Conservation (phyloP, 2,888 invertebrate genomes). For the Gastrophysa polygoni region DNA sequence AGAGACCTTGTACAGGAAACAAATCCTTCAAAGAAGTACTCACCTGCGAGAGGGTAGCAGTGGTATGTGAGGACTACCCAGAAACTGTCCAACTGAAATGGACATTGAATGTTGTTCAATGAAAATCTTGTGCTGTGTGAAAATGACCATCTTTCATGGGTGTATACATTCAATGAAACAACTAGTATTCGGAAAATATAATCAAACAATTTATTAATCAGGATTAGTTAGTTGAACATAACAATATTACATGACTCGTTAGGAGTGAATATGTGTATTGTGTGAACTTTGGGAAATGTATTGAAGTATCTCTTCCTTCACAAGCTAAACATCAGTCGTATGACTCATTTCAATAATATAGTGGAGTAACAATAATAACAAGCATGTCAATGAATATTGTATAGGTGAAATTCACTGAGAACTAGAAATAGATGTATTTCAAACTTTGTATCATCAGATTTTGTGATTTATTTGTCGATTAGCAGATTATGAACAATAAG, state of each 20-base stretch:
- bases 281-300: conserved; percentile 39
- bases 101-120: too few relatives aligned
- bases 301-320: conserved; percentile 46
- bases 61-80: too few relatives aligned
- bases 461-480: background rate
- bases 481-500: background rate
- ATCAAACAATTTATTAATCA: conserved; percentile 34
- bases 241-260: conserved; percentile 55
- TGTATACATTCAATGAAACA: too few relatives aligned
- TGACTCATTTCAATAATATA: conserved; percentile 27
- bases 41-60: too few relatives aligned
- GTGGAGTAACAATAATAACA: conserved; percentile 17
- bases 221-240: conserved; percentile 52
- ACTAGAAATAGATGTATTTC: conserved; percentile 26
- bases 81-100: too few relatives aligned
- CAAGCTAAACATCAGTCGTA: conserved; percentile 45
- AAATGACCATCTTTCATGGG: too few relatives aligned
- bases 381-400: conserved; percentile 22
- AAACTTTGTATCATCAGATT: background rate
- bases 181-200: conserved; percentile 27
- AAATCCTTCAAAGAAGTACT: too few relatives aligned
- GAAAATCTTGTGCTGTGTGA: too few relatives aligned
- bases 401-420: conserved; percentile 17
- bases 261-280: conserved; percentile 49
- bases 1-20: too few relatives aligned